A percentile compares a stretch with the other conserved stretches of the same genome.
phyloP scores from a whole-genome alignment of 2,113 vertebrate genomes.

The Perca fluviatilis region DNA sequence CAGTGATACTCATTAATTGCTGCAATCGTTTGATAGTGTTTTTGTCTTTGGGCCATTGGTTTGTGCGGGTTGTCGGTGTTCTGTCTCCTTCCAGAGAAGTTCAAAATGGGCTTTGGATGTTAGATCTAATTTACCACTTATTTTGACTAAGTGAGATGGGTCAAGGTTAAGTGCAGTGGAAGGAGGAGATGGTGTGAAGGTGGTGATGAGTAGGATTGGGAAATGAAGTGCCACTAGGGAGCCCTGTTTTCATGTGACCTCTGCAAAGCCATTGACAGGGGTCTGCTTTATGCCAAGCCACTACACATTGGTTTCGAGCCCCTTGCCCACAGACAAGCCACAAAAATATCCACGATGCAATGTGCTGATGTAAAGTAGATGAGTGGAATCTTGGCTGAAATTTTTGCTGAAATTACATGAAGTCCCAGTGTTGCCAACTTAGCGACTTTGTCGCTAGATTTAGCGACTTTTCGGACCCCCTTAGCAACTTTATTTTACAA shows the following conservation, averaged over 20 bases:
- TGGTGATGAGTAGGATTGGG: constrained; percentile 3
- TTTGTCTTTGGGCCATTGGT: constrained; percentile 3
- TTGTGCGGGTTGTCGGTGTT: not conserved
- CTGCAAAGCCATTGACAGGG: constrained; percentile 8
- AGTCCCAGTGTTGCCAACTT: not conserved
- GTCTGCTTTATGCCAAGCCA: constrained; percentile 18
- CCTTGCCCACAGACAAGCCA: not conserved
- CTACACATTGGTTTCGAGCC: constrained; percentile 13
- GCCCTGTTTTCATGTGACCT: constrained; percentile 27
- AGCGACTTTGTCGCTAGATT: too few relatives aligned
- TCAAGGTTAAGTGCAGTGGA: constrained; percentile 22
- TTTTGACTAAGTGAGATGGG: constrained; percentile 8
- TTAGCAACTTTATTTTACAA: too few relatives aligned
- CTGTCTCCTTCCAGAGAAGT: not conserved
- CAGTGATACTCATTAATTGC: not conserved
- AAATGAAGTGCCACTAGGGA: not conserved
- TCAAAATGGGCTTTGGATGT: not conserved
- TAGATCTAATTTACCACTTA: not conserved
- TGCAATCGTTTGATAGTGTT: constrained; percentile 15
- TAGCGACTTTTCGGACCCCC: too few relatives aligned
- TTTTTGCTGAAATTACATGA: not conserved
- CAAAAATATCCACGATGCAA: constrained; percentile 48
- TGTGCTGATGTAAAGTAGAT: not conserved
- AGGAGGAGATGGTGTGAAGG: not conserved
- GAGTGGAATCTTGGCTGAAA: not conserved